Conservation (phyloP, 1,140 invertebrate species). For the Bombus impatiens region DNA sequence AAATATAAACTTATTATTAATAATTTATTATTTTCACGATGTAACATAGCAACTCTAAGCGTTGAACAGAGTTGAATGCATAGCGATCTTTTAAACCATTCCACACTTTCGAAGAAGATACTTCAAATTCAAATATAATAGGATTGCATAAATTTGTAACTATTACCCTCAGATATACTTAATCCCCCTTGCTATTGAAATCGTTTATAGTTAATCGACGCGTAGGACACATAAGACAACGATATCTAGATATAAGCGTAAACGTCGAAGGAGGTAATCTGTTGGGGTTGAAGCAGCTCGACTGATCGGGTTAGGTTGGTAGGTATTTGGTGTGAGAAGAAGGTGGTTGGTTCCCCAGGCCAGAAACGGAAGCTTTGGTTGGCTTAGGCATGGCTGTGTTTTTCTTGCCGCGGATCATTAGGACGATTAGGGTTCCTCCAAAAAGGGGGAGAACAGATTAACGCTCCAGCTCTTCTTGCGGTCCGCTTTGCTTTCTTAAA, state of each 20-base stretch:
- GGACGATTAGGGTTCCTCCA: slow-evolving; percentile 79
- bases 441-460: slow-evolving; percentile 81
- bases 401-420: slow-evolving; percentile 82
- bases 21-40: too few relatives aligned
- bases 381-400: slow-evolving; percentile 79
- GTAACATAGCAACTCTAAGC: too few relatives aligned
- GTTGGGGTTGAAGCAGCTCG: slow-evolving; percentile 63
- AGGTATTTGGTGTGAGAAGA: slow-evolving; percentile 63
- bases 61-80: too few relatives aligned
- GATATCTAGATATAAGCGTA: background rate
- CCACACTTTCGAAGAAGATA: background rate
- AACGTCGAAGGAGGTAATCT: slow-evolving; percentile 70
- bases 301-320: slow-evolving; percentile 67
- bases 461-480: slow-evolving; percentile 61
- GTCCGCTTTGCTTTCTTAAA: slow-evolving; percentile 63
- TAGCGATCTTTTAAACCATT: background rate
- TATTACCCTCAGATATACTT: background rate
- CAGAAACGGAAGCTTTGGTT: slow-evolving; percentile 77
- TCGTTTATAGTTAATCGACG: background rate
- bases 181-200: background rate
- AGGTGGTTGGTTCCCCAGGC: slow-evolving; percentile 72
- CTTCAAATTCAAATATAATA: background rate
- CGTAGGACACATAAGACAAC: slow-evolving; percentile 27
- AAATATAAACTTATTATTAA: background rate
- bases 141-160: background rate